These are phyloP conservation scores for Latrodectus hesperus DNA, from an alignment of 2,888 invertebrate species.

Conservation along the genomic window DNA sequence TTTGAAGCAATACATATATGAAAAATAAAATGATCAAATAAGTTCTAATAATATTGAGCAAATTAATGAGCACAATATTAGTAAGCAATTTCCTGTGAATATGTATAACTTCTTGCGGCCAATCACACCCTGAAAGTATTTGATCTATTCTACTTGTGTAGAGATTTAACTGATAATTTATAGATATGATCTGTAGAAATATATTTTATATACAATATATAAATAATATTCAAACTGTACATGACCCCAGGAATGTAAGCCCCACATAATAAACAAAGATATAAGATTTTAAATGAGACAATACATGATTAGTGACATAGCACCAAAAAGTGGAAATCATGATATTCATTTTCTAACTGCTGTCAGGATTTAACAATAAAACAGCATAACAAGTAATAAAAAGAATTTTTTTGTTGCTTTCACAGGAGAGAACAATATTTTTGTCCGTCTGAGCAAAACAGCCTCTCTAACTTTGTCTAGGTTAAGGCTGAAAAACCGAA, in stretches of 20 bases:
- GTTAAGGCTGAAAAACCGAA: constrained; percentile 34
- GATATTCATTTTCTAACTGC: constrained; percentile 27
- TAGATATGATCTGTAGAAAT: constrained; percentile 53
- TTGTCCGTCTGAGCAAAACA: constrained; percentile 68
- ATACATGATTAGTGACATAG: constrained; percentile 64
- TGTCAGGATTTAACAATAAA: constrained; percentile 15
- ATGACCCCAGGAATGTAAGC: constrained; percentile 47
- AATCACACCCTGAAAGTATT: constrained; percentile 45
- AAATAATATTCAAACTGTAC: constrained; percentile 61
- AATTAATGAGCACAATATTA: constrained; percentile 45
- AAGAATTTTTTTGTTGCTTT: constrained; percentile 28
- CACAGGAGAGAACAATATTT: constrained; percentile 26
- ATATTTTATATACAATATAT: constrained; percentile 64
- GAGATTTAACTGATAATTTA: constrained; percentile 57
- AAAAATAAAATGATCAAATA: too few relatives aligned
- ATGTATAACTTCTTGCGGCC: constrained; percentile 24
- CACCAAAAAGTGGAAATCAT: constrained; percentile 61
- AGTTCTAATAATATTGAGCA: constrained; percentile 29
- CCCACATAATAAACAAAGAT: constrained; percentile 47
- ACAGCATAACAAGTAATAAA: constrained; percentile 56
- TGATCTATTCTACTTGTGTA: constrained; percentile 14
- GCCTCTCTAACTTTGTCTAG: constrained; percentile 34
- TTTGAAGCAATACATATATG: too few relatives aligned
- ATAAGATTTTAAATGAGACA: constrained; percentile 43
- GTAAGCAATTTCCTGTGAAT: constrained; percentile 9